Base-by-base conservation (phyloP, 2,113 vertebrate species). In the Anhinga anhinga region DNA sequence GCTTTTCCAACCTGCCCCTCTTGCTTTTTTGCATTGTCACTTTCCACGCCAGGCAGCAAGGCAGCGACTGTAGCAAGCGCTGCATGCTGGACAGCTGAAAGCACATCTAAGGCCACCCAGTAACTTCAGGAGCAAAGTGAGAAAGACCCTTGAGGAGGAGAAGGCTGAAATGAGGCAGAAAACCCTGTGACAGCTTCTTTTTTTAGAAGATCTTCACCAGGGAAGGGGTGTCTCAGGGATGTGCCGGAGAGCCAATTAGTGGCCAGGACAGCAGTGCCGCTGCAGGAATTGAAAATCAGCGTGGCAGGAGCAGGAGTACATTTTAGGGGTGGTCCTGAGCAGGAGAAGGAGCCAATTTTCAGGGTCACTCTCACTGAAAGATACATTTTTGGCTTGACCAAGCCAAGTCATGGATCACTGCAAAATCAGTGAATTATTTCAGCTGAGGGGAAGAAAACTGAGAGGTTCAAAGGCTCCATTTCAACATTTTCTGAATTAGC, bases 401-500 rank as follows among this genome's bases (percentile, higher is more conserved):
- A 91, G 77, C 7, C 49, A 67, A 85, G 27, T 49, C 67, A 83
- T 6, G n/a, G 62, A 83, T 15, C 3, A 21, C 63, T 86, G 50
- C 23, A 88, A 92, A 90, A 70, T 40, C 47, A 49, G 44, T 0
- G 0, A 90, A 82, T 85, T 69, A 85, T 76, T 91, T 91, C 82
- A 83, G 1, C 17, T 19, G 40, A 80, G 44, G 8, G 15, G 15
- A 90, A 90, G 14, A 86, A 85, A 84, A 49, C 25, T 1, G 44
- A 63, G 56, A 87, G 56, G 27, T 81, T 94, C 70, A 86, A 93
- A 90, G 53, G 49, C 58, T 94, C 42, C 47, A 17, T 93, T 92
- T 93, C 74, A 92, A 69, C 45, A 77, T 92, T 88, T 92, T 85
- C 82, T 74, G 71, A 96, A 92, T 80, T 90, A 92, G 40, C 58